A percentile compares a stretch with the other conserved stretches of the same genome.
phyloP scores from a whole-genome alignment of 1,140 invertebrate genomes.

The Zophobas atratus region DNA sequence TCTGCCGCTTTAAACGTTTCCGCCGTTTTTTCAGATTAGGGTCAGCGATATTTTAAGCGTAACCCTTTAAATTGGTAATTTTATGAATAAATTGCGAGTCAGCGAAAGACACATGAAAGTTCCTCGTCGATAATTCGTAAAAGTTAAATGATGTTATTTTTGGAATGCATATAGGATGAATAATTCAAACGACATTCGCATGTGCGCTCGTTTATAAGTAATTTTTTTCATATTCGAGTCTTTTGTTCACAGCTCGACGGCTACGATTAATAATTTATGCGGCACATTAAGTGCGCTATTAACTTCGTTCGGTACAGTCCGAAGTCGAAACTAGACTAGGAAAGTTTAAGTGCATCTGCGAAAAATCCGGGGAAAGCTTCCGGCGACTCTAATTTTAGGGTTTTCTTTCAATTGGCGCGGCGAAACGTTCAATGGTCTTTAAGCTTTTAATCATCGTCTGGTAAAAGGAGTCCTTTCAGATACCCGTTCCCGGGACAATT shows the following conservation, averaged over 20 bases:
- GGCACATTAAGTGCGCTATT: slow-evolving; percentile 1
- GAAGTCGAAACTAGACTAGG: slow-evolving; percentile 8
- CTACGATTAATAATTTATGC: slow-evolving; percentile 18
- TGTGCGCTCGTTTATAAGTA: not conserved
- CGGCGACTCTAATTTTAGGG: slow-evolving; percentile 1
- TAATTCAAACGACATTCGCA: slow-evolving; percentile 1
- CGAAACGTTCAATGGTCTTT: slow-evolving; percentile 12
- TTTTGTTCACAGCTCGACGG: not conserved
- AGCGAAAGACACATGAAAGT: not conserved
- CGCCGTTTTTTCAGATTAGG: not conserved
- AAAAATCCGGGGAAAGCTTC: not conserved
- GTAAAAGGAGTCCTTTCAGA: not conserved
- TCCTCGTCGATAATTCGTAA: not conserved
- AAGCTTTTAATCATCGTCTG: slow-evolving; percentile 28
- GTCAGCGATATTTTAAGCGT: not conserved
- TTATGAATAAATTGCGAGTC: not conserved
- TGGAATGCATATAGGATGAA: not conserved
- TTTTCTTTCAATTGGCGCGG: slow-evolving; percentile 8
- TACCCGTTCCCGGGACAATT: not conserved
- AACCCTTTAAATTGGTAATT: slow-evolving; percentile 1
- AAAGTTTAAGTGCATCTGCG: slow-evolving; percentile 1
- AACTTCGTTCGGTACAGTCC: not conserved
- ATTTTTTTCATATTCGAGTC: not conserved
- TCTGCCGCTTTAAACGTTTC: slow-evolving; percentile 2
- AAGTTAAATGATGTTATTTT: not conserved